These are phyloP conservation scores for Paguma larvata DNA, from an alignment of 2,797 vertebrate genomes.

Conservation along the genomic window DNA sequence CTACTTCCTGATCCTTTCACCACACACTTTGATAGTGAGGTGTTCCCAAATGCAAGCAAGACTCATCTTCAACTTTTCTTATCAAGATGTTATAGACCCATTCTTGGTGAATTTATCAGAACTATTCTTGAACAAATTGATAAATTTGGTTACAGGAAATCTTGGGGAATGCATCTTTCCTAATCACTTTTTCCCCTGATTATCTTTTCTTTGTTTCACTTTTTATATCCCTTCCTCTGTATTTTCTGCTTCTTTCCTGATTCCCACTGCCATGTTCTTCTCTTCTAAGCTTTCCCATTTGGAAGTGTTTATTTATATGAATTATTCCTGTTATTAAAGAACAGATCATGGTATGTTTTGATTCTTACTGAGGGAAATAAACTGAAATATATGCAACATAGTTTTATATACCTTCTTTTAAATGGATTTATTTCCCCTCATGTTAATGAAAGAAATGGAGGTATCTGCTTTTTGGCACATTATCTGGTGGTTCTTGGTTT, in stretches of 20 bases:
- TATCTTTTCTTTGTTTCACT: background rate
- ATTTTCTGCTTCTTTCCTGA: background rate
- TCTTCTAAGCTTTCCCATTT: conserved; percentile 70
- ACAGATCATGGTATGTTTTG: conserved; percentile 80
- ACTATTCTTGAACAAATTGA: background rate
- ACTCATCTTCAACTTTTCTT: background rate
- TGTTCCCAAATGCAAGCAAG: background rate
- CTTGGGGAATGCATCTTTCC: background rate
- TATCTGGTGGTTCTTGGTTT: background rate
- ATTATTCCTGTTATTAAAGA: conserved; percentile 85
- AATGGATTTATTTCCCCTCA: conserved; percentile 77
- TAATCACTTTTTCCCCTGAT: background rate
- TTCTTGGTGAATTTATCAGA: background rate
- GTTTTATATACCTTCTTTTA: conserved; percentile 66
- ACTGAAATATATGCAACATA: conserved; percentile 75
- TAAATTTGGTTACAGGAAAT: background rate
- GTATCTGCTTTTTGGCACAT: background rate
- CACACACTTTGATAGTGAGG: background rate
- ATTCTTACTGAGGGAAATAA: conserved; percentile 83
- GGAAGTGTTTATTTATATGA: conserved; percentile 79
- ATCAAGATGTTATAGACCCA: background rate
- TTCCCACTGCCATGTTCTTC: background rate
- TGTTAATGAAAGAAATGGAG: background rate
- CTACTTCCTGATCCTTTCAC: background rate
- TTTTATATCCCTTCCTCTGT: background rate